Evolutionary conservation across 2,888 invertebrate species (phyloP).

Genomic region (Campoletis raptor): DNA sequence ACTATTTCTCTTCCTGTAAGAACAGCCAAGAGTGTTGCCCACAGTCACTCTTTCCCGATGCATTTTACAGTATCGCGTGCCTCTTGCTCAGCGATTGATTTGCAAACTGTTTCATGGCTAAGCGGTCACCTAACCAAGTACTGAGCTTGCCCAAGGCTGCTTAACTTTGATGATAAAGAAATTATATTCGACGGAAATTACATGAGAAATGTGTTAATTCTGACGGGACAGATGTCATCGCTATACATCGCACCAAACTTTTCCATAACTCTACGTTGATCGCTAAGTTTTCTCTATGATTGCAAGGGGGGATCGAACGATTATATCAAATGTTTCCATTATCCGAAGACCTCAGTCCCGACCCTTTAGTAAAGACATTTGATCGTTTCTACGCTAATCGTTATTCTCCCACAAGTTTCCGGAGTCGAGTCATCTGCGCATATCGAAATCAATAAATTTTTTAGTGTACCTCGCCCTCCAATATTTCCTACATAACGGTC

Average conservation of each 20-base stretch:
- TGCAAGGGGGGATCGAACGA: not conserved
- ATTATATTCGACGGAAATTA: no score
- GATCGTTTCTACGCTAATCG: not conserved
- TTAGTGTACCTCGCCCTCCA: not conserved
- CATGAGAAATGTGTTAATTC: no score
- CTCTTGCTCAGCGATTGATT: no score
- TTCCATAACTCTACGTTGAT: not conserved
- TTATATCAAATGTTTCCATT: not conserved
- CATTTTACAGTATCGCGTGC: no score
- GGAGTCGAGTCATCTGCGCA: slow-evolving; percentile 20
- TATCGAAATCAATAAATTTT: slow-evolving; percentile 13
- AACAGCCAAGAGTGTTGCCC: no score
- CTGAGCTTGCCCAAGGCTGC: no score
- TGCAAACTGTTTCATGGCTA: no score
- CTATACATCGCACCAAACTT: not conserved
- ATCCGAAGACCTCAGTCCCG: not conserved
- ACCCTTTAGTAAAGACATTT: not conserved
- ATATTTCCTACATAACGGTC: not conserved
- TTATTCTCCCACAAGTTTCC: not conserved
- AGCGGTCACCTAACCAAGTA: no score
- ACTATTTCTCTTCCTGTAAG: no score
- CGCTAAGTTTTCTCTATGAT: not conserved
- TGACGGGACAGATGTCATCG: no score
- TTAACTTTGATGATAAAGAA: no score
- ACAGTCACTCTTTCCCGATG: no score